A percentile compares a stretch with the other conserved stretches of the same genome.
Conservation (phyloP, 2,113 vertebrate species). For the Porphyrio hochstetteri region DNA sequence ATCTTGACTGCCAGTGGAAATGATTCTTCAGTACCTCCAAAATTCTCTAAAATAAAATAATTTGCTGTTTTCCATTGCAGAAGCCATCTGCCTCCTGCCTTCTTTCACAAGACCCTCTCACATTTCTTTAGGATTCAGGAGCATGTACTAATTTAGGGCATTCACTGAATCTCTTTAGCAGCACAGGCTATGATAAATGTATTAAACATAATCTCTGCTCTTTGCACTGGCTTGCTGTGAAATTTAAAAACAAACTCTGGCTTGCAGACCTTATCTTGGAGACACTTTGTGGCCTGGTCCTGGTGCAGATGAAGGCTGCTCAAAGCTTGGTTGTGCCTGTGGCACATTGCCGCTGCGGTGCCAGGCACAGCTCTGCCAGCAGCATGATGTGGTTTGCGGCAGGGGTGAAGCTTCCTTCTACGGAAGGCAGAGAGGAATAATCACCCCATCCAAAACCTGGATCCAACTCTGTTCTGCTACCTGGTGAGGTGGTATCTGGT, state of each 20-base stretch:
- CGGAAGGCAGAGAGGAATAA: not conserved
- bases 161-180: slow-evolving; percentile 23
- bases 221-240: not conserved
- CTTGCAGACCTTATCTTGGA: not conserved
- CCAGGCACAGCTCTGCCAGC: accelerated
- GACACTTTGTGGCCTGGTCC: not conserved
- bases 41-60: not conserved
- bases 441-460: accelerated
- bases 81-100: not conserved
- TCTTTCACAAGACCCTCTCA: not conserved
- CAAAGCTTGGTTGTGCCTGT: accelerated
- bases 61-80: not conserved
- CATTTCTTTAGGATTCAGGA: not conserved
- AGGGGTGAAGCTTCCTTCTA: not conserved
- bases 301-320: not conserved
- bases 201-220: not conserved
- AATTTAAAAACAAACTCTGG: not conserved
- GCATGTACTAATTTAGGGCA: not conserved
- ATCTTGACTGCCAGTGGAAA: slow-evolving; percentile 19
- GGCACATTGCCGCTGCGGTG: accelerated
- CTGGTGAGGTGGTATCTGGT: not conserved
- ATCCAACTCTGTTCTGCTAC: not conserved
- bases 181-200: not conserved
- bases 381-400: accelerated
- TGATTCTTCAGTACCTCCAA: not conserved